phyloP scores from a whole-genome alignment of 2,113 vertebrate genomes.

The Ardeotis arabs region DNA sequence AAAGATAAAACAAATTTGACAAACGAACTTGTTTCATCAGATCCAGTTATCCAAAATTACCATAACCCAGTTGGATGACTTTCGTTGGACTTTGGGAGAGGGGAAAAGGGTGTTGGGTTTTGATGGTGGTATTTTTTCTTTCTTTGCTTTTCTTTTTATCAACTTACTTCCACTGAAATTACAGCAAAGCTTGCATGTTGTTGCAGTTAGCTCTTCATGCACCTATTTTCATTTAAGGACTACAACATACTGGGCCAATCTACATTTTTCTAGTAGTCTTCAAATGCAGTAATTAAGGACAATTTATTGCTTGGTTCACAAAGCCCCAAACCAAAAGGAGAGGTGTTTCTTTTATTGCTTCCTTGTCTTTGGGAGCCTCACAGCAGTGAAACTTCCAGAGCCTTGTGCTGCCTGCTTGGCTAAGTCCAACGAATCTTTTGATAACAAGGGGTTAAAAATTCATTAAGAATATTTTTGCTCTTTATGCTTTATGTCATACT shows the following conservation, averaged over 20 bases:
- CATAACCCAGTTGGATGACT: not conserved
- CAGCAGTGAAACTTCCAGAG: not conserved
- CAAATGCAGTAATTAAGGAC: not conserved
- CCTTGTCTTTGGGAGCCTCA: not conserved
- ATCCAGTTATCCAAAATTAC: not conserved
- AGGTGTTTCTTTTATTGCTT: not conserved
- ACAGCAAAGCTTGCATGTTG: not conserved
- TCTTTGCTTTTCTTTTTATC: not conserved
- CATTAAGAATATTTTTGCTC: not conserved
- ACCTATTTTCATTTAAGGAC: not conserved
- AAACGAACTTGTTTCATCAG: not conserved
- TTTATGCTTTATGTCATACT: not conserved
- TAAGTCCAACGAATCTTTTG: not conserved
- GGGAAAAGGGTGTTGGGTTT: not conserved
- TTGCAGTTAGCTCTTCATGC: not conserved
- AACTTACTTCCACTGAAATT: not conserved
- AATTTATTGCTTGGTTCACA: not conserved
- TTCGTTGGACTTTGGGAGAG: not conserved
- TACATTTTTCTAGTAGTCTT: not conserved
- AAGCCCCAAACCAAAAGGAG: not conserved
- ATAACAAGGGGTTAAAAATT: not conserved
- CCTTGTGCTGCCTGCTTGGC: not conserved
- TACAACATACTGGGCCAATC: not conserved
- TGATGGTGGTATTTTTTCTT: not conserved
- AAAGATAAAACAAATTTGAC: no score